Base-by-base conservation (phyloP, 2,797 vertebrate genomes). In the Hylomyscus alleni region DNA sequence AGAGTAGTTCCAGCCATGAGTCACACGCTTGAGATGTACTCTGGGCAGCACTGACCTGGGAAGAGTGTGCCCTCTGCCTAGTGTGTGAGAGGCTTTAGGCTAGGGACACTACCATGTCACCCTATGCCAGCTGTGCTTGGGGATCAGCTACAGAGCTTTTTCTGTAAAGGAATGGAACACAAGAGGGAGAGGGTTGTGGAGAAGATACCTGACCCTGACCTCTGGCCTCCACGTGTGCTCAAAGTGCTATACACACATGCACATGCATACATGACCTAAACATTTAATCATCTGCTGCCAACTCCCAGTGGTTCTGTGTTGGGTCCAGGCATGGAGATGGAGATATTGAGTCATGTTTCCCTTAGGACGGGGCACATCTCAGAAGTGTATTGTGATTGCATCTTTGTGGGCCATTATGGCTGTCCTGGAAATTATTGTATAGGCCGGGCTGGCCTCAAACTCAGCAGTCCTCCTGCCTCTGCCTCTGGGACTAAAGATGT, bases 391-490 rank as follows among this genome's bases (percentile, higher is more conserved):
- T 52, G 22, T 58, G 67, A 14, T 34, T 62, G 50, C 56, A 37
- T 91, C 40, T 62, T 50, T 92, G 40, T 37, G 20, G 26, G 22
- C 50, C 54, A 31, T 76, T 47, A 52, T 52, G 90, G 82, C 62
- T 85, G 22, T 50, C 50, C 2, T n/a, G 34, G 62, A 67, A 69
- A 44, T 86, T 12, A 69, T 12, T 86, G 19, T 69, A 1, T 86
- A n/a, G 31, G 8, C 83, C 44, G 67, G 31, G 20, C 83, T 50
- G 31, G 44, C 62, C 47, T 52, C 31, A 2, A 52, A 69, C 62
- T 69, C 83, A 85, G 62, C 31, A 50, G 67, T 69, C 83, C 40
- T 65, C 60, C 83, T 67, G 44, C 62, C 60, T 85, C 60, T 67
- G 26, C 82, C 62, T 44, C 56, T 50, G 19, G 19, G 44, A 50